Evolutionary conservation across 1,140 invertebrate species (phyloP).

Genomic region (Sinonovacula constricta): DNA sequence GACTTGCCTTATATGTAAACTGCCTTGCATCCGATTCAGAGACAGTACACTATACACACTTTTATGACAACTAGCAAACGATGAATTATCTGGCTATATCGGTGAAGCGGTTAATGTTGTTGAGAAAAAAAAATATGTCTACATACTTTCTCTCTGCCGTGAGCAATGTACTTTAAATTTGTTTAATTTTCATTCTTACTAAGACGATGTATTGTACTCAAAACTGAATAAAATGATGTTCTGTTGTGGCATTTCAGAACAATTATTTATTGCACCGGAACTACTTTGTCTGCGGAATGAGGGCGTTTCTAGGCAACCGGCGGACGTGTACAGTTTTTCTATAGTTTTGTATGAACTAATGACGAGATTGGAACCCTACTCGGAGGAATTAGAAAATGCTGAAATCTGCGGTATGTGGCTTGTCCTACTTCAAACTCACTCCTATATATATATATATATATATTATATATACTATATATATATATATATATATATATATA

Average conservation of each 20-base stretch:
- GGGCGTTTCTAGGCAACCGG: slow-evolving; percentile 87
- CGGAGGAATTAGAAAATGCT: slow-evolving; percentile 71
- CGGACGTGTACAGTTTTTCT: slow-evolving; percentile 96
- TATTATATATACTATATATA: no score
- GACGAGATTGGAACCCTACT: slow-evolving; percentile 92
- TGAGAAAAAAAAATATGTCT: background rate
- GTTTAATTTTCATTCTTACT: background rate
- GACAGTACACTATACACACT: no score
- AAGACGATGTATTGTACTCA: background rate
- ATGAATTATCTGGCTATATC: background rate
- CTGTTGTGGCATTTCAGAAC: slow-evolving; percentile 50
- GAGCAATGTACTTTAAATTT: background rate
- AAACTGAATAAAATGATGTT: background rate
- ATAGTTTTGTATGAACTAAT: slow-evolving; percentile 97
- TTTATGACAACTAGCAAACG: no score
- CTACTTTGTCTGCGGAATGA: slow-evolving; percentile 82
- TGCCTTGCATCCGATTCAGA: no score
- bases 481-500: no score
- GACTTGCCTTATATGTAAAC: no score
- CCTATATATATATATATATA: background rate
- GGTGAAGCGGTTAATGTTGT: background rate
- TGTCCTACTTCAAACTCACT: background rate
- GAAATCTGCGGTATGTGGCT: background rate
- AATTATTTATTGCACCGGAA: slow-evolving; percentile 95
- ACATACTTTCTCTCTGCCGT: background rate